Evolutionary conservation across 2,888 invertebrate genomes (phyloP).

Genomic region (Chloroclysta siterata): DNA sequence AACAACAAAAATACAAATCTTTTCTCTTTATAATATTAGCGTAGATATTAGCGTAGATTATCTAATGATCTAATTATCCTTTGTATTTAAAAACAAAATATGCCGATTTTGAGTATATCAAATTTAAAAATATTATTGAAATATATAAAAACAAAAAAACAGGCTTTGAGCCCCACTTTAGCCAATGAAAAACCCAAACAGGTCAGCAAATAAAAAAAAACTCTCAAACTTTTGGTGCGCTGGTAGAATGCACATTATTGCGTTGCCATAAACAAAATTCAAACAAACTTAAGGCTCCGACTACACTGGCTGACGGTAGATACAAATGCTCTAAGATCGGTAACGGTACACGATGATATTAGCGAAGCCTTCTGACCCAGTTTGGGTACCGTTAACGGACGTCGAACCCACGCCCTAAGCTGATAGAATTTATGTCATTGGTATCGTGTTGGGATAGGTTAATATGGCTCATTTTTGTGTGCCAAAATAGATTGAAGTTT

Average conservation of each 20-base stretch:
- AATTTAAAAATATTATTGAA: too few species aligned
- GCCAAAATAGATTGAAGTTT: too few species aligned
- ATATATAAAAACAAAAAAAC: too few species aligned
- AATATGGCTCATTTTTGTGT: not conserved
- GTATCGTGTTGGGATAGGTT: conserved; percentile 42
- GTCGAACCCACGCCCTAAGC: conserved; percentile 67
- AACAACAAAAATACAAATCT: too few species aligned
- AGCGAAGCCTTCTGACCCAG: conserved; percentile 83
- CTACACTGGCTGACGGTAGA: conserved; percentile 48
- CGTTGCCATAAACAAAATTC: not conserved
- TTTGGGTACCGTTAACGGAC: conserved; percentile 74
- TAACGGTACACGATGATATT: conserved; percentile 78
- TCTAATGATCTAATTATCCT: too few species aligned
- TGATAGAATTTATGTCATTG: conserved; percentile 50
- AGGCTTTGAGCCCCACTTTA: too few species aligned
- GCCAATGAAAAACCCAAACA: too few species aligned
- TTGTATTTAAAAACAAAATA: too few species aligned
- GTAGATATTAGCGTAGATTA: too few species aligned
- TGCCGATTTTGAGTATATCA: too few species aligned
- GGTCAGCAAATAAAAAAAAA: not conserved
- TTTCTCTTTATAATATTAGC: too few species aligned
- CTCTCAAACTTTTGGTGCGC: not conserved
- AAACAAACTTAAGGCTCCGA: conserved; percentile 3
- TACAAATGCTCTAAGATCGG: conserved; percentile 65
- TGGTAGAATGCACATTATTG: not conserved